Percentiles rank a stretch among this genome's conserved stretches.
Evolutionary conservation across 1,140 invertebrate species (phyloP).

Genomic region (Notospermus geniculatus): DNA sequence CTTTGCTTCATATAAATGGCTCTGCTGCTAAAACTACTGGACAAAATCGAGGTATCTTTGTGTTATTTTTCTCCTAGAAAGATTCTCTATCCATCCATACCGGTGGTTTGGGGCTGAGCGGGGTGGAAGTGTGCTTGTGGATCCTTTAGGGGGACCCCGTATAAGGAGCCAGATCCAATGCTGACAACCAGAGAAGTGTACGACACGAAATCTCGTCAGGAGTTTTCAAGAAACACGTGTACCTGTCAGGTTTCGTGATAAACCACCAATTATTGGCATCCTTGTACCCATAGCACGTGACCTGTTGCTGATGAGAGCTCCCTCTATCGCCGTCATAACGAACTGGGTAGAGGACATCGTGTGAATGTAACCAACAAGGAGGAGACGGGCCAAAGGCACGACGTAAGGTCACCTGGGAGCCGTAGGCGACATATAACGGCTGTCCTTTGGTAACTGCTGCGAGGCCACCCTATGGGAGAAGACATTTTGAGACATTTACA

Average conservation of each 20-base stretch:
- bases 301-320: slow-evolving; percentile 97
- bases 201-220: no score
- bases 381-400: slow-evolving; percentile 76
- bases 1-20: no score
- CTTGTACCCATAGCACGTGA: slow-evolving; percentile 96
- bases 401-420: slow-evolving; percentile 87
- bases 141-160: no score
- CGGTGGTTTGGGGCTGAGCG: no score
- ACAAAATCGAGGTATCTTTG: no score
- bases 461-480: slow-evolving; percentile 70
- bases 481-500: no score
- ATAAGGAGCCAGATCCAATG: no score
- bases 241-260: slow-evolving; percentile 78
- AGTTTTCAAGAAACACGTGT: slow-evolving; percentile 8
- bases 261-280: slow-evolving; percentile 99
- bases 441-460: slow-evolving; percentile 92
- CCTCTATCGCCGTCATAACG: slow-evolving; percentile 83
- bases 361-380: slow-evolving; percentile 95
- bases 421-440: slow-evolving; percentile 85
- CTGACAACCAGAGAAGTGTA: no score
- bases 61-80: no score
- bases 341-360: slow-evolving; percentile 82
- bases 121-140: no score
- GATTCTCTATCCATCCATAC: no score
- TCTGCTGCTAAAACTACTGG: no score